Percentiles rank a stretch among this genome's conserved stretches.
These are phyloP conservation scores for Calidris pygmaea DNA, from an alignment of 2,113 vertebrate genomes.

Conservation along the genomic window DNA sequence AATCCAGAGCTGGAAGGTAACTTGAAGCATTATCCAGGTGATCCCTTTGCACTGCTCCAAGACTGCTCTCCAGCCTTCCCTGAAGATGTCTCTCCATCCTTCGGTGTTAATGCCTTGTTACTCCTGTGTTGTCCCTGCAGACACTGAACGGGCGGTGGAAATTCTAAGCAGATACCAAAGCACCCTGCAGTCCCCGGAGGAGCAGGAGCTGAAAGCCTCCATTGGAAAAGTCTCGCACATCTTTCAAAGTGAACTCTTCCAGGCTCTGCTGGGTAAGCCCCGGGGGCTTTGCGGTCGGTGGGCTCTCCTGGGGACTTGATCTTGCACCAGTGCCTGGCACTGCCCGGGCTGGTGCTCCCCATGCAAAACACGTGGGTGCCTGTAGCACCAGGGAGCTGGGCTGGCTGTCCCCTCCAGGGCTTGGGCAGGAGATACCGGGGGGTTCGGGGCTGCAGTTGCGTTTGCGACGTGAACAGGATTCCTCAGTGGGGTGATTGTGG, in stretches of 20 bases:
- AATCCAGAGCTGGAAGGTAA: not conserved
- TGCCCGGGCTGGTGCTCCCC: not conserved
- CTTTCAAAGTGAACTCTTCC: constrained; percentile 86
- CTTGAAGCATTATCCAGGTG: not conserved
- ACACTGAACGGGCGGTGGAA: constrained; percentile 83
- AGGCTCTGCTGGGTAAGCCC: constrained; percentile 85
- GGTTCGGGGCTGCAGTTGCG: not conserved
- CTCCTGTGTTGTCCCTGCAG: constrained; percentile 66
- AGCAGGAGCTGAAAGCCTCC: constrained; percentile 81
- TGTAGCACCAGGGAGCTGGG: not conserved
- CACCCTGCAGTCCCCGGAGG: constrained; percentile 80
- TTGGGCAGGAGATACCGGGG: not conserved
- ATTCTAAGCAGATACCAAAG: constrained; percentile 84
- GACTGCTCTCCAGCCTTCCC: not conserved
- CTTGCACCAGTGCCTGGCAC: rapidly evolving
- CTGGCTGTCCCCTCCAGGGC: not conserved
- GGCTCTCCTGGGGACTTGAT: not conserved
- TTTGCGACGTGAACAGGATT: not conserved
- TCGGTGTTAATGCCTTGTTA: not conserved
- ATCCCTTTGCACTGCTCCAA: not conserved
- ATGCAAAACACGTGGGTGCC: not conserved
- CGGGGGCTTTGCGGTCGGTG: not conserved
- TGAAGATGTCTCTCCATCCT: not conserved
- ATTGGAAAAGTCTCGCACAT: constrained; percentile 85
- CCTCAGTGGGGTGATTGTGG: not conserved